Base-by-base conservation (phyloP, 2,113 vertebrate genomes). In the Amia ocellicauda region DNA sequence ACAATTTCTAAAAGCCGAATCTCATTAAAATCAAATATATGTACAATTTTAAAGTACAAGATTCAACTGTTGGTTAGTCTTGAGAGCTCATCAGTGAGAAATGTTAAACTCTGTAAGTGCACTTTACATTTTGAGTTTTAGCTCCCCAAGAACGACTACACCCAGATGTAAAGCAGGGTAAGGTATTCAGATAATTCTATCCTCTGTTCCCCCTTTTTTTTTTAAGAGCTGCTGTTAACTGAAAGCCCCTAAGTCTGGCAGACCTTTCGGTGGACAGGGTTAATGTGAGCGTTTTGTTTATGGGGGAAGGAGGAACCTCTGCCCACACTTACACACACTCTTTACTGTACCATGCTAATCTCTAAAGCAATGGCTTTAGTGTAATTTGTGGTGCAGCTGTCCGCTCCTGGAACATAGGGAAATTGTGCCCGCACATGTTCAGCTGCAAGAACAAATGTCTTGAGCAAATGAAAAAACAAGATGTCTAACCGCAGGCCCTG, bases 361-460 rank as follows among this genome's bases (percentile, higher is more conserved):
- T 90, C 83, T 83, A 83, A 72, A 91, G 91, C 86, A 86, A 88
- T 79, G 85, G 90, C 86, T 91, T 90, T 87, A 90, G 86, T 89
- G 88, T 90, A 91, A 92, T 92, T 92, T 90, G 86, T 77, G 79
- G 78, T 69, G 89, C 93, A 95, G 93, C 93, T 95, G 93, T 95
- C 86, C 74, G 71, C 83, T 85, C 81, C 83, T 91, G 87, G 89
- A 93, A 93, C 88, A 91, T 88, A 88, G 76, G 81, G 83, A 89
- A 91, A 91, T 88, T 89, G 88, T 84, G 91, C 86, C 80, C 78
- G 89, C 87, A 85, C 82, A 88, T 86, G 89, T 91, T 92, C 91
- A 93, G 92, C 90, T 92, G 89, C 86, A 88, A 70, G 86, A 91
- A 89, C 93, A 93, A 93, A 93, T 92, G 91, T 86, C 84, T 82